These are phyloP conservation scores for Megatriorchis doriae DNA, from an alignment of 2,113 vertebrate genomes.

Conservation along the genomic window DNA sequence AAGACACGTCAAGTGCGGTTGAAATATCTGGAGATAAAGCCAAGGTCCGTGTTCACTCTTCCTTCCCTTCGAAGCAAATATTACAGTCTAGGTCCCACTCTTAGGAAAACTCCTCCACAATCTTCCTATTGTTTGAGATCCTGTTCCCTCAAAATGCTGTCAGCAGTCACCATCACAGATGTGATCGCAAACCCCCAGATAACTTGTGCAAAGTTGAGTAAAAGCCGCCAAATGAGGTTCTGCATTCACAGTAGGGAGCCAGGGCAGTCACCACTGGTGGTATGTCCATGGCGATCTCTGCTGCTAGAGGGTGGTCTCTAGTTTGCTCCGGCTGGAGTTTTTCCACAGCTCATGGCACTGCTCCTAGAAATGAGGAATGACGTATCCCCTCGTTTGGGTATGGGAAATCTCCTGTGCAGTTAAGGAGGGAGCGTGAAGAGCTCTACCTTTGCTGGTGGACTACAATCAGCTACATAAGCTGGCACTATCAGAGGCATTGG, in stretches of 20 bases:
- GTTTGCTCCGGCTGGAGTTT: not conserved
- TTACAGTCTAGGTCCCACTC: not conserved
- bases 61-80: not conserved
- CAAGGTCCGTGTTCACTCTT: not conserved
- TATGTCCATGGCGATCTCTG: not conserved
- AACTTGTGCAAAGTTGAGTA: not conserved
- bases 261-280: not conserved
- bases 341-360: not conserved
- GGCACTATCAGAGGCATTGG: not conserved
- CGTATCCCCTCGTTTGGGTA: not conserved
- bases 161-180: not conserved
- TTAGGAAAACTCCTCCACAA: not conserved
- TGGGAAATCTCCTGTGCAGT: not conserved
- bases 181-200: not conserved
- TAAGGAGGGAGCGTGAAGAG: not conserved
- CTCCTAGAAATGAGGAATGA: not conserved
- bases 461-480: not conserved
- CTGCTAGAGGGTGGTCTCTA: not conserved
- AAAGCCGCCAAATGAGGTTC: not conserved
- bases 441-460: not conserved
- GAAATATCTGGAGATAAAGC: not conserved
- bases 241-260: not conserved
- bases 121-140: not conserved
- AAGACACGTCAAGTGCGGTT: not conserved
- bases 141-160: not conserved